Evolutionary conservation across 1,140 invertebrate species (phyloP), one percentile per base, ranked within the genome.

Genomic region (Lineus longissimus): DNA sequence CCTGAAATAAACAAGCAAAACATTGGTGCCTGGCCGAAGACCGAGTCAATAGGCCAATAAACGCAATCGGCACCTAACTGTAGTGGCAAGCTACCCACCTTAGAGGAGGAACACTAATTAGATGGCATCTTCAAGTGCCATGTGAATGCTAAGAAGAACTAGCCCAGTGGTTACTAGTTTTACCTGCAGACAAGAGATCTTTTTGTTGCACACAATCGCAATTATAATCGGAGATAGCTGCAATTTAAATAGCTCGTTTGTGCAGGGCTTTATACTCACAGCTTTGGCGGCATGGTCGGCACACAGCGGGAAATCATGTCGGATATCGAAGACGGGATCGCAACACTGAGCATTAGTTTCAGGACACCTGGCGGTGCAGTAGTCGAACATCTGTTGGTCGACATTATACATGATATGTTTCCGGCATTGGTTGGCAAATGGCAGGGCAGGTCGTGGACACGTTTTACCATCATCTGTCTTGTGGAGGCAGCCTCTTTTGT

Each of bases 291-390:
- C 89, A 77, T 95, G 92, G 69, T 90, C 89, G 7, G 86, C 83
- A 79, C 93, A 95, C 0, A 95, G 82, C 40, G 92, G 91, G 70
- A 91, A 82, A 73, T 93, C 90, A 72, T 93, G 90, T 23, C 86
- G 86, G 61, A 93, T 86, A 82, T 94, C 91, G 73, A 94, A 88
- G 23, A 94, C 90, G 59, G 94, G 92, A 62, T 90, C 85, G 68
- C 90, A 90, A 81, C 93, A 96, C 77, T 93, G 90, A 25, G 90
- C 89, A 66, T 93, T 93, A 7, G 33, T 36, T 79, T 93, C 91
- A 87, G 87, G 77, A 91, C 91, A 82, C 89, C 83, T 93, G 57
- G 92, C 92, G 61, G 92, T 93, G 81, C 93, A 96, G 71, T 91
- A 89, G 65, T 90, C 88, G 81, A 94, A 95, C 51, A 95, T 82